Evolutionary conservation across 2,888 invertebrate genomes (phyloP), one percentile per base, ranked within the genome.

Genomic region (Nomada ruficornis): DNA sequence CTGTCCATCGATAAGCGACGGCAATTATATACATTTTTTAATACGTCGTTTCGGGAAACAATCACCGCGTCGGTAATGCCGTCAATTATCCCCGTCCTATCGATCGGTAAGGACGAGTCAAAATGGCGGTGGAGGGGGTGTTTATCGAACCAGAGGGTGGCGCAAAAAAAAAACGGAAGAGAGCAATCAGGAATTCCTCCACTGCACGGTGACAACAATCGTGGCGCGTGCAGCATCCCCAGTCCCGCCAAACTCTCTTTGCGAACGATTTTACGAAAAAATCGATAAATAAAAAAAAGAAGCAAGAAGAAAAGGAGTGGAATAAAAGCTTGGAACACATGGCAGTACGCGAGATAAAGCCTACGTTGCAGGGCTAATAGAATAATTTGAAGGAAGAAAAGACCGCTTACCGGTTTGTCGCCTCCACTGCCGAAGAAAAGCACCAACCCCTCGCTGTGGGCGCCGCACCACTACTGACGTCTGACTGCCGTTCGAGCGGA

Each of bases 391-490:
- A 64, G 18, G 26, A 26, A 23, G 7, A 63, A 44, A 57, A 80
- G 62, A 55, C 50, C 63, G 54, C 83, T 83, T 47, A 83, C 83
- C 83, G 82, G 82, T 82, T 29, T 68, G 55, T 75, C 29, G 77
- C 42, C 29, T 74, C 4, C 36, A 15, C 62, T 52, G 54, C 18
- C n/a, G 29, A 74, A 11, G n/a, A 68, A 20, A 63, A 75, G 23
- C 52, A 77, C 67, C 67, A 67, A 54, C 71, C 74, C 36, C 82
- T 71, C 73, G 20, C 36, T 67, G 77, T 68, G 70, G 74, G 54
- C 82, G 82, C 77, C 83, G 82, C 81, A 83, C 83, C 71, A 83
- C 82, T 90, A 89, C 90, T 90, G 89, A 88, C 84, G 84, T 86
- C 86, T 81, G 86, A 87, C 80, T 85, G 84, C 81, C 68, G 62